Evolutionary conservation across 1,140 invertebrate genomes (phyloP).

Genomic region (Heterodera carotae): DNA sequence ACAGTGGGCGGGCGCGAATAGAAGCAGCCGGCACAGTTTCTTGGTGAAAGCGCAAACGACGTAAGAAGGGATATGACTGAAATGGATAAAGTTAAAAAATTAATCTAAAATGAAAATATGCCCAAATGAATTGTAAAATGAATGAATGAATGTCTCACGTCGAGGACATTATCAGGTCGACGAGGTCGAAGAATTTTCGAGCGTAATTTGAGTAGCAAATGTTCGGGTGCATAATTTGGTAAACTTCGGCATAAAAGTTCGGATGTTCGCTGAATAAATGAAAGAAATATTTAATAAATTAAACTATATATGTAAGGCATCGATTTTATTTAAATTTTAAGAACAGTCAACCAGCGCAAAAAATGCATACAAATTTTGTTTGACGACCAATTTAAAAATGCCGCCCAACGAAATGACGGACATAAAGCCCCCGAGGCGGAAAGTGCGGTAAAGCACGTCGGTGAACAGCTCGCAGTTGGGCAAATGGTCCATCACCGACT

Average conservation of each 20-base stretch:
- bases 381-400: slow-evolving; percentile 33
- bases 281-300: slow-evolving; percentile 14
- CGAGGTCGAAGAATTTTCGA: slow-evolving; percentile 35
- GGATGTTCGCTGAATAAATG: slow-evolving; percentile 31
- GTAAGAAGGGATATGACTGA: slow-evolving; percentile 35
- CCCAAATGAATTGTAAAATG: too few relatives aligned
- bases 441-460: slow-evolving; percentile 34
- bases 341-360: too few relatives aligned
- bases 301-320: slow-evolving; percentile 13
- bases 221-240: slow-evolving; percentile 28
- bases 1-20: slow-evolving; percentile 31
- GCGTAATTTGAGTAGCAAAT: slow-evolving; percentile 40
- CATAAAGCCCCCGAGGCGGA: slow-evolving; percentile 19
- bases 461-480: slow-evolving; percentile 30
- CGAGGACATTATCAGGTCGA: slow-evolving; percentile 42
- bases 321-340: too few relatives aligned
- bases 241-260: slow-evolving; percentile 40
- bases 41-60: slow-evolving; percentile 35
- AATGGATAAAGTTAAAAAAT: slow-evolving; percentile 12
- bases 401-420: slow-evolving; percentile 28
- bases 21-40: slow-evolving; percentile 22
- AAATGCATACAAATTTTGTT: slow-evolving; percentile 27
- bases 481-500: slow-evolving; percentile 25
- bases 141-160: slow-evolving; percentile 32
- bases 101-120: too few relatives aligned